phyloP scores from a whole-genome alignment of 2,888 invertebrate species.

The Pachymerium ferrugineum region DNA sequence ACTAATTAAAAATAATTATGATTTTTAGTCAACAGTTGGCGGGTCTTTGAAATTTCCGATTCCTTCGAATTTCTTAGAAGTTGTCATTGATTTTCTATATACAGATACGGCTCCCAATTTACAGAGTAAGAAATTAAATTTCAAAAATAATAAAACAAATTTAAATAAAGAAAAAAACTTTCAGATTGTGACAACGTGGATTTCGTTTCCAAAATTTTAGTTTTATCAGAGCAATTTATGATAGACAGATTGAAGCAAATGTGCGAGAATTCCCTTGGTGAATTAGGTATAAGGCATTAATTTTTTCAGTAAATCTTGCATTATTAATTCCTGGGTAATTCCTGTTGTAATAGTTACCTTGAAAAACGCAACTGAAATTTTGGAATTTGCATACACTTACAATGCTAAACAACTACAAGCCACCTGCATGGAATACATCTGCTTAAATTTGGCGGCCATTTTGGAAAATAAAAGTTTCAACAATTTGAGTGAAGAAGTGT shows the following conservation, averaged over 20 bases:
- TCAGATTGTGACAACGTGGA: slow-evolving; percentile 57
- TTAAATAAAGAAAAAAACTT: neutral
- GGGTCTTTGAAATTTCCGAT: neutral
- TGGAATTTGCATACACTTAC: slow-evolving; percentile 69
- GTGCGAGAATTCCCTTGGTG: slow-evolving; percentile 62
- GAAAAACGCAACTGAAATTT: slow-evolving; percentile 68
- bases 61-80: slow-evolving; percentile 57
- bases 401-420: slow-evolving; percentile 66
- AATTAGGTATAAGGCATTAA: slow-evolving; percentile 49
- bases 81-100: slow-evolving; percentile 70
- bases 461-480: slow-evolving; percentile 56
- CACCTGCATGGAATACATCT: slow-evolving; percentile 71
- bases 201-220: slow-evolving; percentile 65
- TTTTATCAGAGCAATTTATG: slow-evolving; percentile 74
- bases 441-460: slow-evolving; percentile 65
- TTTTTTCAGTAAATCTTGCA: neutral
- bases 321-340: neutral
- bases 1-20: neutral
- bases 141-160: neutral
- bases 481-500: slow-evolving; percentile 50
- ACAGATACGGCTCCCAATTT: slow-evolving; percentile 58
- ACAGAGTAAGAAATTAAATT: slow-evolving; percentile 30
- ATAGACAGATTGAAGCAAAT: slow-evolving; percentile 64
- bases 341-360: slow-evolving; percentile 54
- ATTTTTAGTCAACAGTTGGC: slow-evolving; percentile 48